These are phyloP conservation scores for Rhabdomys dilectus DNA, from an alignment of 2,113 vertebrate genomes.

Conservation along the genomic window DNA sequence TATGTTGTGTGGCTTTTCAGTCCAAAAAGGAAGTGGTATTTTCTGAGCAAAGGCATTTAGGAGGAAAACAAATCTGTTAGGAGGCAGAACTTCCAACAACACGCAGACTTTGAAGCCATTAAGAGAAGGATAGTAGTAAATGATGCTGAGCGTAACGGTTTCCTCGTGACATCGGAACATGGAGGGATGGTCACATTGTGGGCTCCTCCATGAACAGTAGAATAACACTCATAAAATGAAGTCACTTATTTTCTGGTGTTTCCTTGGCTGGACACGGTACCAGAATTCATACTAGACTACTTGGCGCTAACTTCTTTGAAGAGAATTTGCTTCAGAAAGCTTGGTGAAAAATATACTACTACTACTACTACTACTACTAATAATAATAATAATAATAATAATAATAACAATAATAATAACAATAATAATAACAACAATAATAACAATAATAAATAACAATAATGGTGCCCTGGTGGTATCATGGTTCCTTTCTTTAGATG, in stretches of 20 bases:
- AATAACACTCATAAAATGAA: background rate
- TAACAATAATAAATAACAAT: no score
- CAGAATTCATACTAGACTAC: background rate
- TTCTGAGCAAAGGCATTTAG: slow-evolving; percentile 41
- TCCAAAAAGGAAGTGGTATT: background rate
- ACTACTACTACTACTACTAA: no score
- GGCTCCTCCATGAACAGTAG: background rate
- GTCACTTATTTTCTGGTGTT: background rate
- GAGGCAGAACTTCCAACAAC: background rate
- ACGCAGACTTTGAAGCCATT: background rate
- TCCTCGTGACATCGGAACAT: background rate
- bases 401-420: background rate
- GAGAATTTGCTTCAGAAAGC: background rate
- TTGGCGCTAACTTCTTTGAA: background rate
- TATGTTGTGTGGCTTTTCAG: background rate
- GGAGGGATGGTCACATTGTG: background rate
- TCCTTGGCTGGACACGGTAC: background rate
- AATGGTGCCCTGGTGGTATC: background rate
- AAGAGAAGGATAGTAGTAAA: background rate
- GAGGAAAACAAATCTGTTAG: slow-evolving; percentile 29
- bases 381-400: background rate
- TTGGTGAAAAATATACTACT: background rate
- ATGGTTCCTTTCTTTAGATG: accelerated
- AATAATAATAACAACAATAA: background rate
- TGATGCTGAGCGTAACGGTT: background rate